Percentiles rank a stretch among this genome's conserved stretches.
These are phyloP conservation scores for Poecilobothrus nobilitatus DNA, from an alignment of 2,888 invertebrate genomes.

Conservation along the genomic window DNA sequence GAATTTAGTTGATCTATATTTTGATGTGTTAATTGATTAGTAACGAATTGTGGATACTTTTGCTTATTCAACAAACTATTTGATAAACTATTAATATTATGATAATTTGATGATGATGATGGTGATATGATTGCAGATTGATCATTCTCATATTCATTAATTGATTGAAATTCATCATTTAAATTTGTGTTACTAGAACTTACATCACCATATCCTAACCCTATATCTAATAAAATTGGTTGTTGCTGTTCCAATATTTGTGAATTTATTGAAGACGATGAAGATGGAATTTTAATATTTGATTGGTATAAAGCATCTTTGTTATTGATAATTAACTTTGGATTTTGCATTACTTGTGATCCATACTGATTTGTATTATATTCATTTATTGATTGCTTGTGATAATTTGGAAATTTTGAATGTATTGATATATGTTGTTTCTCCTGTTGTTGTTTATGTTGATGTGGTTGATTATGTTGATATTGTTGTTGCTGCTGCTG, in stretches of 20 bases:
- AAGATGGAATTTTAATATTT: background rate
- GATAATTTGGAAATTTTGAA: constrained; percentile 28
- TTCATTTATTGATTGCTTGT: constrained; percentile 13
- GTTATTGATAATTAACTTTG: constrained; percentile 14
- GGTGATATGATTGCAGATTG: background rate
- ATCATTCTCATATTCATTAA: background rate
- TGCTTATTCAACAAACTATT: constrained; percentile 14
- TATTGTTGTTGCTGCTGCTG: constrained; percentile 23
- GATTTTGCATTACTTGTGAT: constrained; percentile 19
- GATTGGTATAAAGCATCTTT: background rate
- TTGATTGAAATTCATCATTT: background rate
- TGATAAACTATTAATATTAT: constrained; percentile 17
- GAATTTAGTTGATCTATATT: constrained; percentile 21
- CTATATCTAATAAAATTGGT: background rate
- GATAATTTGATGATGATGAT: constrained; percentile 10
- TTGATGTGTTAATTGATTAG: constrained; percentile 22
- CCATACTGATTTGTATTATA: background rate
- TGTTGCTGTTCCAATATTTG: background rate
- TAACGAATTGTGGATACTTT: constrained; percentile 22
- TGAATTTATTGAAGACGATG: background rate
- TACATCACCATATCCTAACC: constrained; percentile 19
- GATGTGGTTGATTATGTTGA: constrained; percentile 26
- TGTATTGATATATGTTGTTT: constrained; percentile 12
- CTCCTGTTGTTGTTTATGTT: constrained; percentile 23
- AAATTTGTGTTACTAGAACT: background rate